A percentile compares a stretch with the other conserved stretches of the same genome.
These are phyloP conservation scores for Nothocercus nigrocapillus DNA, from an alignment of 2,113 vertebrate genomes.

Conservation along the genomic window DNA sequence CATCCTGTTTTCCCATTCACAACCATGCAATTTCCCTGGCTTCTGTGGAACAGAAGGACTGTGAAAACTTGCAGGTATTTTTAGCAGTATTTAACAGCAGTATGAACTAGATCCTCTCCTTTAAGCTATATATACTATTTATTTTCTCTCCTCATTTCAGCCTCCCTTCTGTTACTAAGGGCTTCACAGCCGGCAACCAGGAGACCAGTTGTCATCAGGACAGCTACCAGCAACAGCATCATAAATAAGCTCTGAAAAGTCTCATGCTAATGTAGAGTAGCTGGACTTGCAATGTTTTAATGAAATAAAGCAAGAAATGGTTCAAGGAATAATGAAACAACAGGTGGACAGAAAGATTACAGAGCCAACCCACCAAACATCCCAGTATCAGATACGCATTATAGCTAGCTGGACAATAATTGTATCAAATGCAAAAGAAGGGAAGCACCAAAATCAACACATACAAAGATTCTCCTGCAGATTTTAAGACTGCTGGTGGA, in stretches of 20 bases:
- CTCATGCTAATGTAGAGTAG: not conserved
- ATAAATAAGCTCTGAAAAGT: not conserved
- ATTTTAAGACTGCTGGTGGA: not conserved
- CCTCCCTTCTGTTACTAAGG: not conserved
- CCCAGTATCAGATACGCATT: not conserved
- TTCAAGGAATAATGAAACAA: not conserved
- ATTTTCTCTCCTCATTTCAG: not conserved
- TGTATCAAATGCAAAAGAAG: not conserved
- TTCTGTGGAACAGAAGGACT: not conserved
- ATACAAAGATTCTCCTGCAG: not conserved
- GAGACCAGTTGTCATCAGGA: not conserved
- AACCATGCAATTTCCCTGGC: fast-evolving
- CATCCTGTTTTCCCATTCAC: not conserved
- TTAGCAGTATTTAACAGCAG: not conserved
- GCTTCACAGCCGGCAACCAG: not conserved
- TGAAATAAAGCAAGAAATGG: not conserved
- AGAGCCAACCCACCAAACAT: not conserved
- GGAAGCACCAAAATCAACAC: not conserved
- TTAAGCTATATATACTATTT: not conserved
- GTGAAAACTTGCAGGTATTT: not conserved
- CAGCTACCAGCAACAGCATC: not conserved
- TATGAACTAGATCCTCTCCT: not conserved
- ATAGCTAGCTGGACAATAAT: not conserved
- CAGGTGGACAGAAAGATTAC: not conserved
- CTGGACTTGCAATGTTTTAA: not conserved